Evolutionary conservation across 2,888 invertebrate genomes (phyloP), one percentile per base, ranked within the genome.

Genomic region (Busseola fusca): DNA sequence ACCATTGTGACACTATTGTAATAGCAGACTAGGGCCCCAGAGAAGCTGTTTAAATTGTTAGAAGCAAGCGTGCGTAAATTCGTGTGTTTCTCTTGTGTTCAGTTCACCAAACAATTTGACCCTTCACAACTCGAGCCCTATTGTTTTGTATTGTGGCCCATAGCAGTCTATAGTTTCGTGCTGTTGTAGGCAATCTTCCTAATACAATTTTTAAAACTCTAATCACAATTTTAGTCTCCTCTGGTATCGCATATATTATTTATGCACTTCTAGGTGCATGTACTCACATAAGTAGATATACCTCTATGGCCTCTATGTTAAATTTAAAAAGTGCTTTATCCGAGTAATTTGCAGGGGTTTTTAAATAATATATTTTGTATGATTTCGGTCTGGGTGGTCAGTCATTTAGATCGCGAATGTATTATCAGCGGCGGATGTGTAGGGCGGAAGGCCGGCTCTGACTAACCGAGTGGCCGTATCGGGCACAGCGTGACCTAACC

Each of bases 351-450:
- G 34, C 50, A 63, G 14, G 18, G 18, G 12, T 75, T 76, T 65
- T 68, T 21, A 30, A 45, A 69, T 30, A 30, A 64, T 42, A 64
- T 68, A 48, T 48, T 48, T 79, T 37, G 65, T 74, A 71, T 42
- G 50, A 58, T 76, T 75, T 84, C 67, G 65, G 76, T 72, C 77
- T 72, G 82, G 78, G 76, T 82, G 82, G 79, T 84, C 76, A 80
- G 80, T 84, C 78, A 84, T 78, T 79, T 80, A 87, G 86, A 88
- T 91, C 89, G 90, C 89, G 85, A 90, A 89, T 88, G 88, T 87
- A 79, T 93, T 94, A 93, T 94, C 94, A 87, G 77, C 81, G 86
- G 80, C 94, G 95, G 94, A 95, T 94, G 95, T 89, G 89, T 83
- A 85, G 91, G 89, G 88, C 94, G 93, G 93, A 93, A 92, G 93